A percentile compares a stretch with the other conserved stretches of the same genome.
Evolutionary conservation across 1,140 invertebrate species (phyloP).

Genomic region (Bombus terrestris): DNA sequence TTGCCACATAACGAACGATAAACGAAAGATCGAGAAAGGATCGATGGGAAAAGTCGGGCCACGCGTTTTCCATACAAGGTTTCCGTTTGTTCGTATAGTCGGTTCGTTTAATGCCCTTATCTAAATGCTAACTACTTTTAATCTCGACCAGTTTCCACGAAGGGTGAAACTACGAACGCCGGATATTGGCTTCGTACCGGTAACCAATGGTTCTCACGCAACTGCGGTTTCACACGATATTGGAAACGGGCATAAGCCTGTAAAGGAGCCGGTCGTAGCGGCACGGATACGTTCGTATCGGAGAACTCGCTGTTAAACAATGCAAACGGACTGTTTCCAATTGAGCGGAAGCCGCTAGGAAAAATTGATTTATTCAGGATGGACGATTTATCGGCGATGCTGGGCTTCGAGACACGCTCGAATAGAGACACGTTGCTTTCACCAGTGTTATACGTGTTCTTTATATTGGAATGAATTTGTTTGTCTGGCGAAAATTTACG

Average conservation of each 20-base stretch:
- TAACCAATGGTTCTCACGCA: slow-evolving; percentile 53
- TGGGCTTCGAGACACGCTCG: background rate
- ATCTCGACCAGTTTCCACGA: slow-evolving; percentile 43
- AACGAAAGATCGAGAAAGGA: background rate
- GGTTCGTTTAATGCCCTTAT: slow-evolving; percentile 64
- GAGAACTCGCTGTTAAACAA: slow-evolving; percentile 38
- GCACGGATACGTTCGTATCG: slow-evolving; percentile 27
- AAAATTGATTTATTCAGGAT: slow-evolving; percentile 52
- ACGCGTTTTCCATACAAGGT: background rate
- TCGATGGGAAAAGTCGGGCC: background rate
- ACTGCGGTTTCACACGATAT: slow-evolving; percentile 41
- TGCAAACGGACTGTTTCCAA: slow-evolving; percentile 44
- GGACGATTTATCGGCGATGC: slow-evolving; percentile 25
- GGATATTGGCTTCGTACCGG: slow-evolving; percentile 55
- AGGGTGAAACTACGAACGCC: slow-evolving; percentile 28
- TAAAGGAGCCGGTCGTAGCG: slow-evolving; percentile 10
- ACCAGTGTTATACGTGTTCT: background rate
- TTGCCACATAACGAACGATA: background rate
- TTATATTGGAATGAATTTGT: background rate
- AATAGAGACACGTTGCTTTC: background rate
- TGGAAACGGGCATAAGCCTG: slow-evolving; percentile 27
- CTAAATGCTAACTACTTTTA: slow-evolving; percentile 70
- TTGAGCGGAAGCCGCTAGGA: slow-evolving; percentile 30
- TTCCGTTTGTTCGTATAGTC: background rate
- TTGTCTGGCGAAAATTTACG: background rate